Conservation (phyloP, 2,888 invertebrate species). For the Chesias legatella region DNA sequence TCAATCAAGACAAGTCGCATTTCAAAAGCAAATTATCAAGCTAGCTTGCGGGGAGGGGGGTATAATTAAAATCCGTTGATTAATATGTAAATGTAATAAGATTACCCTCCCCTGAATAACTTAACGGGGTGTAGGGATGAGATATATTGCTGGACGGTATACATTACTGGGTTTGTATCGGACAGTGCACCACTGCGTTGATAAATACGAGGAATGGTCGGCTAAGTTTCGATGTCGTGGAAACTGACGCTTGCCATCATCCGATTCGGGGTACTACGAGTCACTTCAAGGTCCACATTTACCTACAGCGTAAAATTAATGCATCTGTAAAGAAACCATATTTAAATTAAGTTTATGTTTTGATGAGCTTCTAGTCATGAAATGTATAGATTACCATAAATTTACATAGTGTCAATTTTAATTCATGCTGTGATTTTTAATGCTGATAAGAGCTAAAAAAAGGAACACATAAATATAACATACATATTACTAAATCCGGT, state of each 20-base stretch:
- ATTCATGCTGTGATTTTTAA: too few species aligned
- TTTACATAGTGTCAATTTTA: too few species aligned
- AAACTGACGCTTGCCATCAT: slow-evolving; percentile 13
- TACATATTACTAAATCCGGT: too few species aligned
- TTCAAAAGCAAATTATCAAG: slow-evolving; percentile 77
- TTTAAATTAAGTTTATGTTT: too few species aligned
- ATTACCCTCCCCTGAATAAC: slow-evolving; percentile 96
- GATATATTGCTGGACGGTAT: slow-evolving; percentile 73
- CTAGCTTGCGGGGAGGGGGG: slow-evolving; percentile 80
- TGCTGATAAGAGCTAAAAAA: too few species aligned
- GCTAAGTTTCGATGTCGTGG: slow-evolving; percentile 14
- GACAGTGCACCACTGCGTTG: slow-evolving; percentile 52
- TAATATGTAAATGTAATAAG: slow-evolving; percentile 99
- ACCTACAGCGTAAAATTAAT: too few species aligned
- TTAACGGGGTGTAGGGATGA: slow-evolving; percentile 74
- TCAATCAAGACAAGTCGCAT: slow-evolving; percentile 75
- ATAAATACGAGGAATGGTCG: slow-evolving; percentile 47
- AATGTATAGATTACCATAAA: too few species aligned
- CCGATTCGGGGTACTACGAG: neutral
- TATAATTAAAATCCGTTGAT: slow-evolving; percentile 99
- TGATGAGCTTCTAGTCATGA: too few species aligned
- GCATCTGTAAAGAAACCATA: too few species aligned
- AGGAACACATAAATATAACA: too few species aligned
- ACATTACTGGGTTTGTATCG: slow-evolving; percentile 64
- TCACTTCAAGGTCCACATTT: too few species aligned